Base-by-base conservation (phyloP, 1,140 invertebrate genomes). In the Trichoplusia ni region DNA sequence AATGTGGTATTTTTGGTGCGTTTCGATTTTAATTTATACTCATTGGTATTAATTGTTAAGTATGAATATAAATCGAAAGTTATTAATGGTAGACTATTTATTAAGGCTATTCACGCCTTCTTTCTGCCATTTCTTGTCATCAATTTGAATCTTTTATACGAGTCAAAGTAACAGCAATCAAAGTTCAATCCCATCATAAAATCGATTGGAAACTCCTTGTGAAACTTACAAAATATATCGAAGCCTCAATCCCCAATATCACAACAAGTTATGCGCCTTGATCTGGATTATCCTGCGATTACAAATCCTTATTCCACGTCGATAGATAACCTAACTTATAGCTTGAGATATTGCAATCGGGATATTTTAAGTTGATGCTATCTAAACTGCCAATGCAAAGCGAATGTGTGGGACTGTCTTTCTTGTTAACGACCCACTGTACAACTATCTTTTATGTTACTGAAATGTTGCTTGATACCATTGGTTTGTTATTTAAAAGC, bases 331-430 rank as follows among this genome's bases (percentile, higher is more conserved):
- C 38, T 47, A 35, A 64, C 35, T 44, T 51, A 69, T 59, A 44
- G 61, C 49, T 14, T n/a, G n/a, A 49, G 67, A 75, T 60, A 79
- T 75, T 64, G 76, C 77, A 75, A 79, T 79, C 76, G 69, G 78
- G 70, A 80, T 79, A 81, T 83, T 82, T 85, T 79, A 82, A 75
- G 71, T 79, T 73, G 73, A 76, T 81, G 69, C 75, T 84, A 82
- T 86, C 80, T 86, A 75, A 82, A 84, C 77, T 81, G 74, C 73
- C 71, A 67, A 80, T 75, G 80, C 77, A 77, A 72, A 75, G 72
- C 69, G 62, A 73, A 64, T 70, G 79, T 82, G 74, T 79, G 76
- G 73, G 76, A 82, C 79, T 77, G 81, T 70, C 76, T 78, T 84
- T 79, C 80, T 81, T 77, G 82, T 84, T 81, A 81, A 81, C 75